These are phyloP conservation scores for Bufo bufo DNA, from an alignment of 2,113 vertebrate species.

Conservation along the genomic window DNA sequence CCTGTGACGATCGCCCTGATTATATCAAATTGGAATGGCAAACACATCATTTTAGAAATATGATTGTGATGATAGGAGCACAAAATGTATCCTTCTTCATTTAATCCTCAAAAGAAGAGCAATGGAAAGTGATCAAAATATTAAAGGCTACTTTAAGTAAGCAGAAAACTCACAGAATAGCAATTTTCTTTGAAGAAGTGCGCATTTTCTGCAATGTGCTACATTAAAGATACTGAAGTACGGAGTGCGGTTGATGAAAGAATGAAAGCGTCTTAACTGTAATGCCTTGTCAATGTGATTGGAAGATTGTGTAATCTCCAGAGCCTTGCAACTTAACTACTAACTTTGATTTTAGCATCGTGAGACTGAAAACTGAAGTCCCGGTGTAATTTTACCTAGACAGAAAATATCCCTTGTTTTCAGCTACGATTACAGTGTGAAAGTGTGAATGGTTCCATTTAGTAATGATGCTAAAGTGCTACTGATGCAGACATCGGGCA, in stretches of 20 bases:
- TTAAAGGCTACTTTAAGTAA: slow-evolving; percentile 34
- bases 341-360: slow-evolving; percentile 46
- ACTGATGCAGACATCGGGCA: not conserved
- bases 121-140: slow-evolving; percentile 29
- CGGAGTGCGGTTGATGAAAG: slow-evolving; percentile 19
- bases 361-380: not conserved
- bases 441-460: slow-evolving; percentile 11
- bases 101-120: slow-evolving; percentile 37
- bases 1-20: not conserved
- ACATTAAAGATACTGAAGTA: slow-evolving; percentile 20
- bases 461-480: slow-evolving; percentile 21
- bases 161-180: slow-evolving; percentile 10
- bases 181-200: slow-evolving; percentile 17
- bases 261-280: slow-evolving; percentile 15
- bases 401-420: slow-evolving; percentile 21
- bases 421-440: slow-evolving; percentile 13
- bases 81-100: slow-evolving; percentile 18
- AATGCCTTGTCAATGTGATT: slow-evolving; percentile 38
- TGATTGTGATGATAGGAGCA: slow-evolving; percentile 33
- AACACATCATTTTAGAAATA: slow-evolving; percentile 26
- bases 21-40: slow-evolving; percentile 43
- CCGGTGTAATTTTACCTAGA: slow-evolving; percentile 1
- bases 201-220: slow-evolving; percentile 5
- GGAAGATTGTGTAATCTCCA: slow-evolving; percentile 46
- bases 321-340: not conserved